Evolutionary conservation across 2,113 vertebrate genomes (phyloP).

Genomic region (Petrocephalus zakoni): DNA sequence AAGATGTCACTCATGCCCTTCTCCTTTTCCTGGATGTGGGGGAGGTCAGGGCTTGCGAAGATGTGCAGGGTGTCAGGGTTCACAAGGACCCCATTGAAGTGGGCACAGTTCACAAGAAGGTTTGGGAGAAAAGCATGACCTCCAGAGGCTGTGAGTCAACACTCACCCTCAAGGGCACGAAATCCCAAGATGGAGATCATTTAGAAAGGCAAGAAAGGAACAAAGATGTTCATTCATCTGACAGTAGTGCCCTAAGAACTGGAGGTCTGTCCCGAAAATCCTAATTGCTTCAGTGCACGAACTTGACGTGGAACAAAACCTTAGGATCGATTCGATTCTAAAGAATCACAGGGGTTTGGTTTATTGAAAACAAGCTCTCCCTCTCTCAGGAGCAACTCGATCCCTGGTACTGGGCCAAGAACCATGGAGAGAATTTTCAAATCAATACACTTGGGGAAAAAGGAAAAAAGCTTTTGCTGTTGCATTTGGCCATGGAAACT

Average conservation of each 20-base stretch:
- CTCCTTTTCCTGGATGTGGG: not conserved
- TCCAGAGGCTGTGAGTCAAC: not conserved
- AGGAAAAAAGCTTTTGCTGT: not conserved
- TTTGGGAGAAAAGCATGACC: not conserved
- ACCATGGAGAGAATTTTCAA: conserved; percentile 5
- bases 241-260: not conserved
- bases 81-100: not conserved
- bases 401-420: not conserved
- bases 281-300: not conserved
- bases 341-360: conserved; percentile 9
- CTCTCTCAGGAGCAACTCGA: not conserved
- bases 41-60: not conserved
- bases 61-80: not conserved
- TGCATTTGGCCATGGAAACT: not conserved
- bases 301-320: conserved; percentile 20
- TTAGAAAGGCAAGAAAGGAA: not conserved
- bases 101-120: not conserved
- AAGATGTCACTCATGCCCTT: not conserved
- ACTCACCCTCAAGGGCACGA: not conserved
- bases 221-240: not conserved
- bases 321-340: not conserved
- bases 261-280: not conserved
- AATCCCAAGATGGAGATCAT: not conserved
- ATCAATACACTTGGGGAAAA: conserved; percentile 14
- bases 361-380: conserved; percentile 18